Evolutionary conservation across 2,113 vertebrate species (phyloP).

Genomic region (Nipponia nippon): DNA sequence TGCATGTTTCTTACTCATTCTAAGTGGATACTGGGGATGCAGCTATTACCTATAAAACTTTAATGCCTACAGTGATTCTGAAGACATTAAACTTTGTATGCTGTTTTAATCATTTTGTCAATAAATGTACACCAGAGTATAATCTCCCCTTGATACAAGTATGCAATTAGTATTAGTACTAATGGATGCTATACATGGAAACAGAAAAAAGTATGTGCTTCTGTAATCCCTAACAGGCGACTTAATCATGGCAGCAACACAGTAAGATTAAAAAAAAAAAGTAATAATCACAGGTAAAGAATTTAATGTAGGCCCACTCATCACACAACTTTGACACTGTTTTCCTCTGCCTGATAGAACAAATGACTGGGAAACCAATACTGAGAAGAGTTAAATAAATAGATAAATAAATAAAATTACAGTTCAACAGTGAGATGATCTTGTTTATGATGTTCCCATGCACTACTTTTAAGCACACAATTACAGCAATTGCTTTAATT

Average conservation of each 20-base stretch:
- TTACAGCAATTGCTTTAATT: neutral
- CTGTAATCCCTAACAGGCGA: neutral
- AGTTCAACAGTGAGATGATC: neutral
- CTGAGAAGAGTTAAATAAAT: neutral
- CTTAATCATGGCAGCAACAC: neutral
- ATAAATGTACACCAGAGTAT: neutral
- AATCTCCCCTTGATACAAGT: neutral
- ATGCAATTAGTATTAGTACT: neutral
- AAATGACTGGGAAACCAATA: neutral
- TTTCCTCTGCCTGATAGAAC: neutral
- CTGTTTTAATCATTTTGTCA: constrained; percentile 7
- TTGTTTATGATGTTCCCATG: neutral
- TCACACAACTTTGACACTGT: neutral
- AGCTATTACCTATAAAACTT: neutral
- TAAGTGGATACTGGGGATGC: neutral
- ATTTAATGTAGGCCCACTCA: neutral
- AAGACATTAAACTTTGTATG: constrained; percentile 17
- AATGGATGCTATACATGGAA: neutral
- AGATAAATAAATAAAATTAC: neutral
- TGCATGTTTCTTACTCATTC: neutral
- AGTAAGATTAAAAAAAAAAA: neutral
- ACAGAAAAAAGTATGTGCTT: neutral
- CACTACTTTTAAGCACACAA: neutral
- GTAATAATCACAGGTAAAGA: neutral
- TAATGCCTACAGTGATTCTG: neutral